Evolutionary conservation across 64 coral and sea anemone genomes (phyloP), one percentile per base, ranked within the genome.

Genomic region (Platygyra sinensis): DNA sequence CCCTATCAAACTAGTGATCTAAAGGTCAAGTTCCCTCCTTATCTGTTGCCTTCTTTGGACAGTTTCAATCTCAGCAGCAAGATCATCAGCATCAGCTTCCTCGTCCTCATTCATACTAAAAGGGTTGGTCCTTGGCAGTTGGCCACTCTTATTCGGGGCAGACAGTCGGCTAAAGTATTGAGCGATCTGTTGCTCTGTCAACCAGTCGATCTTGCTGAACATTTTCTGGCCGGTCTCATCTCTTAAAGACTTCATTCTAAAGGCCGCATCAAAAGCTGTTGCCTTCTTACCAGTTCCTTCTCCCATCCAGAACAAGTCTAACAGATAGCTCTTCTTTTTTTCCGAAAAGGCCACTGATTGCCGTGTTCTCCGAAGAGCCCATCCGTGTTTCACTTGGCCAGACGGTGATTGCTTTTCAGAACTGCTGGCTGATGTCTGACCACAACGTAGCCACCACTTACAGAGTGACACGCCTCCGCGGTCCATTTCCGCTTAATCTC

Each of bases 251-350:
- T 80, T 87, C 30, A 93, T 79, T 74, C 50, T 87, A 22, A 62
- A 73, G 10, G 83, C 76, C 27, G 83, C 79, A 36, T 84, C 79
- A 14, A 51, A 83, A 28, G 85, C 62, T 51, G 73, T 73, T 88
- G 85, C 91, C 50, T 92, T 92, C 62, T 74, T 92, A 17, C 90
- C 90, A 30, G 90, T 87, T 60, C 87, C 74, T 73, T 93, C 85
- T 11, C 91, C 76, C 28, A 63, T 33, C 61, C 77, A 62, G 46
- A 93, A 93, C 72, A 93, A 36, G 22, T 81, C 74, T 67, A 57
- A 72, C 27, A 93, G 63, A 80, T 88, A 87, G 15, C 27, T 75
- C 83, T 79, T 92, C 55, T 77, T 73, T 28, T 78, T 80, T 24
- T 87, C 60, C 30, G 75, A 72, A 78, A 87, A 86, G 55, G 49